phyloP scores from a whole-genome alignment of 2,888 invertebrate species.

The Choreutis nemorana region DNA sequence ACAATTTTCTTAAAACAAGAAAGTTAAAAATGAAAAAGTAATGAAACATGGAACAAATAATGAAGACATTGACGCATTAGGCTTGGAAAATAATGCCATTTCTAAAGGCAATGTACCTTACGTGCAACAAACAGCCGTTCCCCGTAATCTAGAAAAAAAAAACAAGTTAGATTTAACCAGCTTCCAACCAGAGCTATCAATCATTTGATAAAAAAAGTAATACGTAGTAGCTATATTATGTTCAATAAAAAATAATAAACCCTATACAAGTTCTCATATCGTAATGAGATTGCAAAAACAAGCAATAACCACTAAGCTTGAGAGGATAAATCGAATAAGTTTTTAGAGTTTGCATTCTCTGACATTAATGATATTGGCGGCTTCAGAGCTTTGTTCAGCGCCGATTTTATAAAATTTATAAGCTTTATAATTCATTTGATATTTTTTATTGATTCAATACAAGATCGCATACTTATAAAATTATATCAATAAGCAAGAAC shows the following conservation, averaged over 20 bases:
- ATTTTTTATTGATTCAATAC: conserved; percentile 24
- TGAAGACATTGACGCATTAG: too few species aligned
- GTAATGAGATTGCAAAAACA: conserved; percentile 12
- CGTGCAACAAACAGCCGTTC: too few species aligned
- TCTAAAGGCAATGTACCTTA: too few species aligned
- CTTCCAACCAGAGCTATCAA: too few species aligned
- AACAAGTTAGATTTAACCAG: too few species aligned
- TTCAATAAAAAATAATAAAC: conserved; percentile 11
- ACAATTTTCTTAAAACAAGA: too few species aligned
- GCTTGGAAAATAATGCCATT: too few species aligned
- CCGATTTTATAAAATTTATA: conserved; percentile 27
- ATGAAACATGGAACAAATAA: too few species aligned
- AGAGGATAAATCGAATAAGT: conserved; percentile 10
- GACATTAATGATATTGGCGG: conserved; percentile 19
- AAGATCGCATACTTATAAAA: too few species aligned
- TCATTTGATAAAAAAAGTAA: conserved; percentile 6
- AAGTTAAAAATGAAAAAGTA: too few species aligned
- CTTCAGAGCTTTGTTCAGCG: conserved; percentile 20
- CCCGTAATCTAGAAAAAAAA: too few species aligned
- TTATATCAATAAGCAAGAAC: conserved; percentile 33
- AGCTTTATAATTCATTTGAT: conserved; percentile 20
- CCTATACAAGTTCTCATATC: conserved; percentile 11
- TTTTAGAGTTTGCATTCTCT: conserved; percentile 12
- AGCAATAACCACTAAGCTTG: conserved; percentile 11
- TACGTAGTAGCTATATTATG: conserved; percentile 3